Conservation (phyloP, 2,797 vertebrate genomes). For the Notamacropus eugenii region DNA sequence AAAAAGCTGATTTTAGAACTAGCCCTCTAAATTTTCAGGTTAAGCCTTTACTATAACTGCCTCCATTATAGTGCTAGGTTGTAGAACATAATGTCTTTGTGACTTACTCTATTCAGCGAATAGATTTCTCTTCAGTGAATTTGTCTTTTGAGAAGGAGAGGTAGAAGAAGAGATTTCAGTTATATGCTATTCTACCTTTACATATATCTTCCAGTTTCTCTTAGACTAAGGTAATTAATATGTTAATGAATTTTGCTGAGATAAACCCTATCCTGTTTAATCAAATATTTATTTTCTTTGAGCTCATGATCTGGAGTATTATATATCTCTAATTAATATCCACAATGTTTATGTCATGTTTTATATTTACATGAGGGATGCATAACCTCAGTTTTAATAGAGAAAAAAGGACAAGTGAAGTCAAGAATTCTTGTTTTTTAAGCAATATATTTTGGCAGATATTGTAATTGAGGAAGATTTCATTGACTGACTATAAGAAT, state of each 20-base stretch:
- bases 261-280: background rate
- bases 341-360: background rate
- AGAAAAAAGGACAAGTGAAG: background rate
- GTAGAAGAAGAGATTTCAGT: background rate
- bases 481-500: constrained; percentile 21
- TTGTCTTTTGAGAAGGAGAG: constrained; percentile 22
- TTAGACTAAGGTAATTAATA: background rate
- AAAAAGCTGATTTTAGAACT: background rate
- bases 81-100: constrained; percentile 31
- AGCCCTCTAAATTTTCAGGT: background rate
- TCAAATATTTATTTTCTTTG: constrained; percentile 31
- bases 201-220: background rate
- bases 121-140: background rate
- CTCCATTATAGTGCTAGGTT: background rate
- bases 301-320: constrained; percentile 38
- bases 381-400: background rate
- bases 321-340: constrained; percentile 21
- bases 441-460: background rate
- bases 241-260: background rate
- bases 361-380: constrained; percentile 38
- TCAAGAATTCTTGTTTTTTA: background rate
- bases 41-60: background rate
- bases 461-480: constrained; percentile 16
- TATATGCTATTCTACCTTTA: background rate
- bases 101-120: constrained; percentile 19